Conservation (phyloP, 1,140 invertebrate genomes). For the Drosophila sp. region DNA sequence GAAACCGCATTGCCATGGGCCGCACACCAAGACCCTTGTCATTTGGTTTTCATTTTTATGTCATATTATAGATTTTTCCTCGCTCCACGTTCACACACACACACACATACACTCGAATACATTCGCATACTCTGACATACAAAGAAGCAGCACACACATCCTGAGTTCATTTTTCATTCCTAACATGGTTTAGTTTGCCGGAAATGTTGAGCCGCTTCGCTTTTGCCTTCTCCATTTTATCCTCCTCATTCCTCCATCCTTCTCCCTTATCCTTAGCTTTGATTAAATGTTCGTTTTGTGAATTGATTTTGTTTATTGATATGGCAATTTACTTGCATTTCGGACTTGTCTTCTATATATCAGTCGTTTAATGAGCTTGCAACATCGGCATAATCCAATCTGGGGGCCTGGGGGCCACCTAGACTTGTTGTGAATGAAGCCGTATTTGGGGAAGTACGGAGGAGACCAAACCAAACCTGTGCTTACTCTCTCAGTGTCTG, state of each 20-base stretch:
- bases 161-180: slow-evolving; percentile 76
- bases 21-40: slow-evolving; percentile 63
- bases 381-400: slow-evolving; percentile 53
- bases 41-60: slow-evolving; percentile 78
- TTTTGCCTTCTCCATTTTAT: slow-evolving; percentile 24
- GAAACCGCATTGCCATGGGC: slow-evolving; percentile 62
- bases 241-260: neutral
- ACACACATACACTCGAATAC: slow-evolving; percentile 5
- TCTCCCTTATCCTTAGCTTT: slow-evolving; percentile 44
- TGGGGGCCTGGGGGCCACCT: slow-evolving; percentile 34
- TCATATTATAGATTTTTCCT: slow-evolving; percentile 74
- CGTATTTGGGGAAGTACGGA: too few relatives aligned
- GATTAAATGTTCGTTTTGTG: slow-evolving; percentile 64
- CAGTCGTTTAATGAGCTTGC: slow-evolving; percentile 53
- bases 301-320: slow-evolving; percentile 58
- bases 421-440: too few relatives aligned
- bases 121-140: slow-evolving; percentile 15
- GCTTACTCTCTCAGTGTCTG: slow-evolving; percentile 29
- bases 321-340: slow-evolving; percentile 46
- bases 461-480: too few relatives aligned
- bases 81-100: slow-evolving; percentile 9
- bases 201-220: slow-evolving; percentile 77
- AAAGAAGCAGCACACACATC: slow-evolving; percentile 11
- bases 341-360: slow-evolving; percentile 25
- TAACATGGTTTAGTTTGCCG: slow-evolving; percentile 73